These are phyloP conservation scores for Steromphala cineraria DNA, from an alignment of 2,888 invertebrate species.

Conservation along the genomic window DNA sequence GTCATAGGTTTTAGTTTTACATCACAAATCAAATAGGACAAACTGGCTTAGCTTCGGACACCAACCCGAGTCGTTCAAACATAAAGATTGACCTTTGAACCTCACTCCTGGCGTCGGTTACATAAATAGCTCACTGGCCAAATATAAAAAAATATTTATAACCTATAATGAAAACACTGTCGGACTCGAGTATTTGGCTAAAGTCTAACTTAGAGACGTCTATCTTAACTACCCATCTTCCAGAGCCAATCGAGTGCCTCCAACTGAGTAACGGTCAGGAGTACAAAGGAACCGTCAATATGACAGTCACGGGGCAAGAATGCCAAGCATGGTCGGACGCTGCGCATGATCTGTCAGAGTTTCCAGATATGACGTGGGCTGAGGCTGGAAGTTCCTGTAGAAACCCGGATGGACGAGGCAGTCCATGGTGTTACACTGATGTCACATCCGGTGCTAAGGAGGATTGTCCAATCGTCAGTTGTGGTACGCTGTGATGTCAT, in stretches of 20 bases:
- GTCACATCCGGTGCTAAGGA: background rate
- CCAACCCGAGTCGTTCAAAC: no score
- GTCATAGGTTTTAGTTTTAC: no score
- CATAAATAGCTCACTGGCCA: no score
- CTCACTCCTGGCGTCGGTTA: no score
- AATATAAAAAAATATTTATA: no score
- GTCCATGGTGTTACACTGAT: background rate
- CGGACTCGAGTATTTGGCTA: no score
- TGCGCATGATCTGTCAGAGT: background rate
- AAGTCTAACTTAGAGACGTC: no score
- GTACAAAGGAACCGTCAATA: background rate
- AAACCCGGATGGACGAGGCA: background rate
- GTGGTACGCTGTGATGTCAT: no score
- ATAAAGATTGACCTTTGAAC: no score
- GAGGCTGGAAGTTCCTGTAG: background rate
- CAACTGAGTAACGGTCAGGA: background rate
- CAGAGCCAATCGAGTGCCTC: background rate
- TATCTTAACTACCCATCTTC: background rate
- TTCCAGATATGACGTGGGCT: conserved; percentile 1
- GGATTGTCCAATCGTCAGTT: background rate
- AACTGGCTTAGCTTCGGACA: no score
- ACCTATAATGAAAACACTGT: no score
- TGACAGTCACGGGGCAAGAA: background rate
- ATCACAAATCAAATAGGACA: no score
- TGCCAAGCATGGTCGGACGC: background rate